These are phyloP conservation scores for Cebus imitator DNA, from an alignment of 2,113 vertebrate genomes.

Conservation along the genomic window DNA sequence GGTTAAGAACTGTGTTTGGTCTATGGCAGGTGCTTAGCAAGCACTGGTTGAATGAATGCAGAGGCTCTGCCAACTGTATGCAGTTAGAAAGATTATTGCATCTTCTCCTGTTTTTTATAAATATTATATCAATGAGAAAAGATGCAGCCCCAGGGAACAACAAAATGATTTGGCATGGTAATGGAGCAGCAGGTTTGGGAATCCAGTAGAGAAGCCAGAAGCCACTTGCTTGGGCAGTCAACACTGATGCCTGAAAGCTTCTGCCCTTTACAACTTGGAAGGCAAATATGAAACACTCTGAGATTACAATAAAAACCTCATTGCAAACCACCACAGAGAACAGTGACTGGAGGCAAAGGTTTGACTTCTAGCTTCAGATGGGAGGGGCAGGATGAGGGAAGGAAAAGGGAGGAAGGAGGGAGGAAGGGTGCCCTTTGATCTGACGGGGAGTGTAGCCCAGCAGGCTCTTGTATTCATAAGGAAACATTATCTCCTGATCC, in stretches of 20 bases:
- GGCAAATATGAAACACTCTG: neutral
- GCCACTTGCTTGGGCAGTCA: neutral
- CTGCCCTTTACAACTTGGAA: conserved; percentile 38
- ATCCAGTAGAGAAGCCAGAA: conserved; percentile 13
- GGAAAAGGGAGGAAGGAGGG: neutral
- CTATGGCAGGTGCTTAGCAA: neutral
- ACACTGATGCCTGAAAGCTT: neutral
- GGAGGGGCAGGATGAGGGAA: neutral
- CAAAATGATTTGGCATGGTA: neutral
- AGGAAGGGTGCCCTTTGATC: neutral
- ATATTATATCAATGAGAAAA: conserved; percentile 20
- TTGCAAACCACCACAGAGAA: neutral
- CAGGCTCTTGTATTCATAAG: conserved; percentile 78
- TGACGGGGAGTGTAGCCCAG: conserved; percentile 6
- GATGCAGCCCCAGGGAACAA: neutral
- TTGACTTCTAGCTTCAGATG: conserved; percentile 45
- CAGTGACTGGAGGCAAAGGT: neutral
- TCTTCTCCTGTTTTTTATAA: neutral
- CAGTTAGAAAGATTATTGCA: neutral
- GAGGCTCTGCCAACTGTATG: neutral
- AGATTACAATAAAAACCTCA: neutral
- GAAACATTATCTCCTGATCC: conserved; percentile 80
- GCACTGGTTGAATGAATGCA: too few species aligned
- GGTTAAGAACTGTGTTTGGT: neutral
- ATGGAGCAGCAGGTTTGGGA: neutral